Evolutionary conservation across 2,113 vertebrate genomes (phyloP), one percentile per base, ranked within the genome.

Genomic region (Nothobranchius furzeri): DNA sequence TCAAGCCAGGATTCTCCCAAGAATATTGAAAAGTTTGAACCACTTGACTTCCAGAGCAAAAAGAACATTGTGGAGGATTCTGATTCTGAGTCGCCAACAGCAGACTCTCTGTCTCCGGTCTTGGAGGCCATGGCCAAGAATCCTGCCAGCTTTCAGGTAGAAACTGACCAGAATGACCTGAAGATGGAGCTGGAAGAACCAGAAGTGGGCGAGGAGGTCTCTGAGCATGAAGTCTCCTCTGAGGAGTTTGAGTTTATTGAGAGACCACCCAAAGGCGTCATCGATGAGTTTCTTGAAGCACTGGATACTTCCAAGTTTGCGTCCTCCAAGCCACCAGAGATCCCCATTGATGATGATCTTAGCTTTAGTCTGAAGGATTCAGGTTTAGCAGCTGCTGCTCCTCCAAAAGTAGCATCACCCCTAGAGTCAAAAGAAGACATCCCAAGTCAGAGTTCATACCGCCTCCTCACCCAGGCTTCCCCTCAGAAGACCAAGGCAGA

Each of bases 241-340:
- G 93, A 94, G 64, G 93, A 94, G 75, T 94, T 94, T 15, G 93
- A 94, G 76, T 93, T 93, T 72, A 92, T 94, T 0, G 93, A 94
- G 70, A 83, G 90, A 48, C 91, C 92, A 1, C 89, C 91, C 0
- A 85, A 76, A 35, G 93, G 92, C 0, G 89, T 88, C 0, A 89
- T 92, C 0, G 92, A 94, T 6, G 93, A 94, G 71, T 94, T 94
- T 43, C 81, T 93, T 0, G 93, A 93, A 78, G 91, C 90, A 6
- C 75, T 93, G 30, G 92, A 94, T 47, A 90, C 85, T 17, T 88
- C 88, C 15, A 91, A 90, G 60, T 91, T 92, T 25, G 78, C 88
- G 3, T 53, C 79, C 14, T 60, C 88, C 43, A 90, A 86, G 49
- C 73, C 82, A 1, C 79, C 90, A 1, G 92, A 92, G 64, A 70